phyloP scores from a whole-genome alignment of 1,140 invertebrate genomes.

The Venustaconcha ellipsiformis region DNA sequence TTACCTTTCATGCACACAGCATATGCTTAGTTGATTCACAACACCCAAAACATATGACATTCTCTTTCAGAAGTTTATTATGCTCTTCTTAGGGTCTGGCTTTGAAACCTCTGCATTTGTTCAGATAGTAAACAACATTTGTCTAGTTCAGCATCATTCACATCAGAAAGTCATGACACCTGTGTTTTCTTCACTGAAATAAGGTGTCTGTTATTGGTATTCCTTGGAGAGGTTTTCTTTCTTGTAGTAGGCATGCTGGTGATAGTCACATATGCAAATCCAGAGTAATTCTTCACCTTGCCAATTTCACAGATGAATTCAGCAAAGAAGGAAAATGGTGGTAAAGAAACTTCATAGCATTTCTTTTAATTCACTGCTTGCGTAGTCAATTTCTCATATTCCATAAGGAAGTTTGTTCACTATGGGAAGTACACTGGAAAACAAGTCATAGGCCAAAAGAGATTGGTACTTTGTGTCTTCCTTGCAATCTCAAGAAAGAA shows the following conservation, averaged over 20 bases:
- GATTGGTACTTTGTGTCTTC: slow-evolving; percentile 8
- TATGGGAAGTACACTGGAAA: slow-evolving; percentile 12
- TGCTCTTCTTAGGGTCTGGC: slow-evolving; percentile 16
- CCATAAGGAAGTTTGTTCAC: slow-evolving; percentile 22
- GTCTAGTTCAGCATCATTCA: not conserved
- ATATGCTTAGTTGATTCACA: slow-evolving; percentile 18
- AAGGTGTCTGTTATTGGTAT: not conserved
- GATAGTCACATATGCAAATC: slow-evolving; percentile 1
- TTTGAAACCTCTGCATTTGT: slow-evolving; percentile 32
- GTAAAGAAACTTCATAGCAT: slow-evolving; percentile 1
- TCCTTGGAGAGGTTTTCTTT: not conserved
- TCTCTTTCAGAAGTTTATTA: slow-evolving; percentile 25
- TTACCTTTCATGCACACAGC: slow-evolving; percentile 10
- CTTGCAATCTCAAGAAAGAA: slow-evolving; percentile 22
- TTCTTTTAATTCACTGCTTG: slow-evolving; percentile 17
- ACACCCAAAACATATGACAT: slow-evolving; percentile 33
- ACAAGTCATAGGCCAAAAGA: slow-evolving; percentile 7
- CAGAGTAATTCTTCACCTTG: slow-evolving; percentile 10
- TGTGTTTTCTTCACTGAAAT: not conserved
- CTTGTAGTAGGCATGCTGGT: not conserved
- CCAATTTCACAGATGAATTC: slow-evolving; percentile 13
- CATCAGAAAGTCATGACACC: not conserved
- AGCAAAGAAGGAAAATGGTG: slow-evolving; percentile 13
- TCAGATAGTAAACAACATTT: not conserved
- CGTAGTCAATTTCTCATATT: slow-evolving; percentile 14